Evolutionary conservation across 2,888 invertebrate genomes (phyloP).

Genomic region (Orthonevra nobilis): DNA sequence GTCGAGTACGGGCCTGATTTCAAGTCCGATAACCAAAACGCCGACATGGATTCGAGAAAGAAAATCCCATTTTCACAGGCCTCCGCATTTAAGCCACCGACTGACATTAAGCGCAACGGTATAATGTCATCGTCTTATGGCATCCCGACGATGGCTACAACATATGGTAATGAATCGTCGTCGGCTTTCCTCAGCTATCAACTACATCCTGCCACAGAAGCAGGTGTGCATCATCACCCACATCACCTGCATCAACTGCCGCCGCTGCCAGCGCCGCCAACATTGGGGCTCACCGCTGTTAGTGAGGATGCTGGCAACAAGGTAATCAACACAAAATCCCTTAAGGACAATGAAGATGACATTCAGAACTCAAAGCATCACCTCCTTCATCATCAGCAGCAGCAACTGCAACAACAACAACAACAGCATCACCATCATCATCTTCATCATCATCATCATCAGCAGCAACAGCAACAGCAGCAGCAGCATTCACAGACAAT

Average conservation of each 20-base stretch:
- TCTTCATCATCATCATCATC: slow-evolving; percentile 41
- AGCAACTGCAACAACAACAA: slow-evolving; percentile 56
- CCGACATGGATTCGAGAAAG: slow-evolving; percentile 66
- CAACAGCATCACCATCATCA: slow-evolving; percentile 51
- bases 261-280: slow-evolving; percentile 57
- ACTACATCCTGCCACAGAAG: slow-evolving; percentile 65
- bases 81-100: slow-evolving; percentile 90
- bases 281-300: slow-evolving; percentile 45
- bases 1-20: slow-evolving; percentile 62
- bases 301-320: slow-evolving; percentile 73
- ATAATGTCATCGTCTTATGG: slow-evolving; percentile 72
- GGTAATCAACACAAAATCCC: slow-evolving; percentile 70
- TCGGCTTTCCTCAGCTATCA: slow-evolving; percentile 74
- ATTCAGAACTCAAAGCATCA: slow-evolving; percentile 64
- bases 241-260: slow-evolving; percentile 67
- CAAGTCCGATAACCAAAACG: slow-evolving; percentile 32
- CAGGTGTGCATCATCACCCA: slow-evolving; percentile 48
- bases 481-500: slow-evolving; percentile 70
- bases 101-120: slow-evolving; percentile 83
- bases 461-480: slow-evolving; percentile 44
- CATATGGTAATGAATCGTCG: slow-evolving; percentile 65
- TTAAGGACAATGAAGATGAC: slow-evolving; percentile 70
- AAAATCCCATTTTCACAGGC: slow-evolving; percentile 86
- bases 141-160: slow-evolving; percentile 42
- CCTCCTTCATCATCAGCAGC: slow-evolving; percentile 65